phyloP scores from a whole-genome alignment of 2,888 invertebrate genomes.

The Steinernema hermaphroditum region DNA sequence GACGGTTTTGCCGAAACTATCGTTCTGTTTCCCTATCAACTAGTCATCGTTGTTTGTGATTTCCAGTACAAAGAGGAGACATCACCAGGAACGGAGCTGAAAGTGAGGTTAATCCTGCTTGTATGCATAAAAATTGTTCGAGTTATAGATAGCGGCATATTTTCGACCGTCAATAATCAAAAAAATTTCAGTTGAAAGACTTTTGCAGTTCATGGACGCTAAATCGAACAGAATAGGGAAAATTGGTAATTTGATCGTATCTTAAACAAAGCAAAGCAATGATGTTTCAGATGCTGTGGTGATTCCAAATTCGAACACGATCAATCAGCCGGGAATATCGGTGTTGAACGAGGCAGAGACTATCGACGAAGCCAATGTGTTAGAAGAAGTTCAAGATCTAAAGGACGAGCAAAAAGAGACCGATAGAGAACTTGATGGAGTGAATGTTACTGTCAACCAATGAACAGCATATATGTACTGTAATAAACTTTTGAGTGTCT shows the following conservation, averaged over 20 bases:
- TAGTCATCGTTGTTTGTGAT: neutral
- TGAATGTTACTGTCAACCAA: too few species aligned
- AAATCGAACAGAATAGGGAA: slow-evolving; percentile 20
- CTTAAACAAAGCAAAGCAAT: neutral
- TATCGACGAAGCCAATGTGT: neutral
- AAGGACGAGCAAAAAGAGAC: neutral
- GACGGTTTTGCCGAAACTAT: slow-evolving; percentile 6
- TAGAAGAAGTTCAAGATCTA: slow-evolving; percentile 1
- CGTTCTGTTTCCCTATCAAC: slow-evolving; percentile 11
- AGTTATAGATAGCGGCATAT: neutral
- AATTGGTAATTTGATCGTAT: neutral
- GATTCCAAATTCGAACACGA: neutral
- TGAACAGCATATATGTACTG: too few species aligned
- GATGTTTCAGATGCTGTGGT: slow-evolving; percentile 17
- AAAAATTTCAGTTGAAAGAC: neutral
- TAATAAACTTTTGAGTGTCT: too few species aligned
- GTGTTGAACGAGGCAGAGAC: neutral
- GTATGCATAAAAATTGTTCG: neutral
- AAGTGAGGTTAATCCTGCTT: neutral
- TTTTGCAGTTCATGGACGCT: slow-evolving; percentile 6
- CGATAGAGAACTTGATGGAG: too few species aligned
- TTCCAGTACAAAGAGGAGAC: slow-evolving; percentile 10
- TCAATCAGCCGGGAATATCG: slow-evolving; percentile 7
- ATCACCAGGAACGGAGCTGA: neutral
- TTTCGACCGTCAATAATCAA: slow-evolving; percentile 13